Evolutionary conservation across 2,797 vertebrate species (phyloP), one percentile per base, ranked within the genome.

Genomic region (Okamejei kenojei): DNA sequence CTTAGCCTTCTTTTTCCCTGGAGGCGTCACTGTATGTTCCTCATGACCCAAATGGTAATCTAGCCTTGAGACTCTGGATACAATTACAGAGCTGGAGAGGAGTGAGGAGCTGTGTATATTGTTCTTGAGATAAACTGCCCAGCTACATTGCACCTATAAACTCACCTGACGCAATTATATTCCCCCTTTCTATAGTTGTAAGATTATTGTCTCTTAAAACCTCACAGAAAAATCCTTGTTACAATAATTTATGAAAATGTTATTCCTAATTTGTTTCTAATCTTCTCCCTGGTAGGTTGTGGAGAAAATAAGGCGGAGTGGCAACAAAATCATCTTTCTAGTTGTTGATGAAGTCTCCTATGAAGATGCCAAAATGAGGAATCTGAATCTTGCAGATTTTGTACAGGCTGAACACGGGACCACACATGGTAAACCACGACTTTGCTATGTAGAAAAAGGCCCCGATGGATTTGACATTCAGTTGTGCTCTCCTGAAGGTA

Each of bases 281-380:
- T 91, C 68, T 68, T 74, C 38, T 17, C 23, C 10, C 21, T 29
- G 65, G 68, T 94, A 99, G 99, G 97, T 99, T 93, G 96, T 97
- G 32, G 96, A 96, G 94, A 97, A 96, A 95, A 97, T 99, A 95
- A 97, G 97, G 95, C 96, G 95, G 1, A 98, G 97, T 0, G 96
- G 98, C 13, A 94, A 96, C 19, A 96, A 97, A 88, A 95, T 99
- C 63, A 95, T 97, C 45, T 96, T 99, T 78, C 95, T 96, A 0
- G 97, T 99, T 94, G 93, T 98, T 95, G 96, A 97, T 0, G 94
- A 94, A 0, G 93, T 94, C 0, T 94, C 97, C 93, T 97, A 97
- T 0, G 94, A 97, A 29, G 94, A 96, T 93, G 96, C 96, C 0
- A 94, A 95, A 77, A 95, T 95, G 61, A 94, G 94, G 77, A 95